Evolutionary conservation across 37 sponge, comb jelly and placozoan species (phyloP).

Genomic region (Spongia lamella): DNA sequence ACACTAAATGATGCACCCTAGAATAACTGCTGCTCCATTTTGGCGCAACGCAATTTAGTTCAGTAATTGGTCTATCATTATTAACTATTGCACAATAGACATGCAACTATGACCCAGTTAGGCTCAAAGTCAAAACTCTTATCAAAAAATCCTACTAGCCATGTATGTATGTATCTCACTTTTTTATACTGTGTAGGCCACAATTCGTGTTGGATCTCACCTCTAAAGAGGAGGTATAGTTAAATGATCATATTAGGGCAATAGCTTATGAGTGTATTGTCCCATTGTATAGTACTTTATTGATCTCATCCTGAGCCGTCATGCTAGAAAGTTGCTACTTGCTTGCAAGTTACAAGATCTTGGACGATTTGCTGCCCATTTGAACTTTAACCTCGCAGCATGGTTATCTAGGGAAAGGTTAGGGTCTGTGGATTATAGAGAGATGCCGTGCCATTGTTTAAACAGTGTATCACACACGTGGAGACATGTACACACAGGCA

Average conservation of each 20-base stretch:
- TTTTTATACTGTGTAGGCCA: slow-evolving; percentile 49
- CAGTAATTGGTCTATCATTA: too few species aligned
- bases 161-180: too few species aligned
- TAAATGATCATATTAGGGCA: not conserved
- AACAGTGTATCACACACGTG: too few species aligned
- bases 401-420: slow-evolving; percentile 88
- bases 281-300: slow-evolving; percentile 62
- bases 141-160: too few species aligned
- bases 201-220: slow-evolving; percentile 82
- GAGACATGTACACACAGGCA: not conserved
- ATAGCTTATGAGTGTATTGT: too few species aligned
- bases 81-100: too few species aligned
- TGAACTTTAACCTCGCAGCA: slow-evolving; percentile 68
- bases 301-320: slow-evolving; percentile 80
- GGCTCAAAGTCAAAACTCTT: too few species aligned
- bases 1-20: too few species aligned
- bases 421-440: not conserved
- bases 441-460: not conserved
- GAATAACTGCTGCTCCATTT: too few species aligned
- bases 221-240: slow-evolving; percentile 68
- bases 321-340: slow-evolving; percentile 79
- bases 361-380: slow-evolving; percentile 81
- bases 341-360: slow-evolving; percentile 59
- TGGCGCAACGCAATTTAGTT: too few species aligned
- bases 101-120: too few species aligned